Conservation (phyloP, 2,797 vertebrate species). For the Hapalemur alaotrensis region DNA sequence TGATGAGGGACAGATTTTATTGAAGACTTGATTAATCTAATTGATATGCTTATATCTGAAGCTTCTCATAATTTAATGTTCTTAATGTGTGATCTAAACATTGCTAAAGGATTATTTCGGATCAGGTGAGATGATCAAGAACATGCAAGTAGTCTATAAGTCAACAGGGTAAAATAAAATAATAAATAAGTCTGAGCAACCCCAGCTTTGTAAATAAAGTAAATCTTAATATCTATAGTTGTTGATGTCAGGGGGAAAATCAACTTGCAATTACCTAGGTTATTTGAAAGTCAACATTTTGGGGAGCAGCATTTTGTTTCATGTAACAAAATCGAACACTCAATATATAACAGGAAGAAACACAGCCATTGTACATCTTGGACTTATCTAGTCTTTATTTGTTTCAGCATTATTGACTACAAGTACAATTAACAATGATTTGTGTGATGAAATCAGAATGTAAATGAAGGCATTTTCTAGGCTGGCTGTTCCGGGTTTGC, state of each 20-base stretch:
- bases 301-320: not conserved
- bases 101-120: not conserved
- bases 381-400: not conserved
- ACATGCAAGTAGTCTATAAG: not conserved
- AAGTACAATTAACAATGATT: not conserved
- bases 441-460: not conserved
- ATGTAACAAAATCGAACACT: not conserved
- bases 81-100: not conserved
- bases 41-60: not conserved
- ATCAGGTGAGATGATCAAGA: not conserved
- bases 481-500: not conserved
- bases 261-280: not conserved
- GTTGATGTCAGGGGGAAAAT: not conserved
- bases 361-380: not conserved
- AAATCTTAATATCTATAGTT: not conserved
- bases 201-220: not conserved
- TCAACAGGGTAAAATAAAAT: constrained; percentile 9
- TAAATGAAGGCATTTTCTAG: not conserved
- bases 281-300: constrained; percentile 49
- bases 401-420: not conserved
- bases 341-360: not conserved
- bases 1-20: not conserved
- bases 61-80: not conserved
- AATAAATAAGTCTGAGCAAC: not conserved
- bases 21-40: not conserved